A percentile compares a stretch with the other conserved stretches of the same genome.
These are phyloP conservation scores for Litocranius walleri DNA, from an alignment of 2,113 vertebrate species.

Conservation along the genomic window DNA sequence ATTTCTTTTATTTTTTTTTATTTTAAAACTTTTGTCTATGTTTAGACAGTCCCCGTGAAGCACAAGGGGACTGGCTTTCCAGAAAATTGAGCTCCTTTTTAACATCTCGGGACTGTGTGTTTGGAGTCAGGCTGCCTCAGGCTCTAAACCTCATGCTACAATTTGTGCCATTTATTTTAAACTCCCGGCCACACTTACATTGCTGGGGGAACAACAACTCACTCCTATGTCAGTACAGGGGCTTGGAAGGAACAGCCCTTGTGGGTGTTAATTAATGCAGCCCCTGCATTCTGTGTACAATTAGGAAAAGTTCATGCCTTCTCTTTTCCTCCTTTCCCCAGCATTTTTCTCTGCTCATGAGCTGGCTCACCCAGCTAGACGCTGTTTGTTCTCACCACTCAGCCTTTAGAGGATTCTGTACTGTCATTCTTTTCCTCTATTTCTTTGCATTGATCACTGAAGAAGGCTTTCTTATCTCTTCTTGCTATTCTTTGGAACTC, in stretches of 20 bases:
- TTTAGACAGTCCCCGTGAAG: not conserved
- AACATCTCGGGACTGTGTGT: not conserved
- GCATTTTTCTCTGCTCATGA: rapidly evolving
- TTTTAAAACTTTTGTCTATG: not conserved
- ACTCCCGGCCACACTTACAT: rapidly evolving
- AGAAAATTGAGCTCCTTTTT: not conserved
- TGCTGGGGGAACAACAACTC: not conserved
- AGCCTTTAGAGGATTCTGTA: too few species aligned
- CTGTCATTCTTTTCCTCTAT: too few species aligned
- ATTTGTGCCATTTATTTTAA: not conserved
- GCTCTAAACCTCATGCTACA: too few species aligned
- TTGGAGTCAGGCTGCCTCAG: too few species aligned
- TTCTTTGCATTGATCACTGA: too few species aligned
- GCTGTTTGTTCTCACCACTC: rapidly evolving
- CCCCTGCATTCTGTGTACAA: too few species aligned
- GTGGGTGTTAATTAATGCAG: rapidly evolving
- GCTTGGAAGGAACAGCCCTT: not conserved
- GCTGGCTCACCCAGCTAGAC: rapidly evolving
- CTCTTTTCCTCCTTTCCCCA: rapidly evolving
- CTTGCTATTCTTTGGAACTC: too few species aligned
- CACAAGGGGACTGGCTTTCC: not conserved
- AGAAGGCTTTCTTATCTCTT: too few species aligned
- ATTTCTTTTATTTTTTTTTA: not conserved
- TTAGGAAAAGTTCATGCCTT: not conserved
- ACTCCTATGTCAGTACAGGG: rapidly evolving